phyloP scores from a whole-genome alignment of 2,797 vertebrate genomes.

The Smutsia temminckii region DNA sequence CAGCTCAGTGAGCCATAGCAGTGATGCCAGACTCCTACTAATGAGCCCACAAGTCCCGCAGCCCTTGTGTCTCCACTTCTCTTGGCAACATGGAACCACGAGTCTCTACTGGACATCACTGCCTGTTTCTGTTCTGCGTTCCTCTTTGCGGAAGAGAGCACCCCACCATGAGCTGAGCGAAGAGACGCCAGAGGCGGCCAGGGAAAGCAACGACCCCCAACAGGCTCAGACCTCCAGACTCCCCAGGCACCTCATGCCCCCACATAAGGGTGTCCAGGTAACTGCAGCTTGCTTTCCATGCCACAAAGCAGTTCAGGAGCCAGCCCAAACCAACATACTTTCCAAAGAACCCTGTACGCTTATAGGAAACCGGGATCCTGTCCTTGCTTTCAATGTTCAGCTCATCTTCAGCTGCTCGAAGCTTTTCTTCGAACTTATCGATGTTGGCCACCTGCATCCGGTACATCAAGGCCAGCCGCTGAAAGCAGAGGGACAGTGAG shows the following conservation, averaged over 20 bases:
- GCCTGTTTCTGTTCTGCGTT: not conserved
- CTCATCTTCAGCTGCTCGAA: conserved; percentile 94
- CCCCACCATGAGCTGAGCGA: not conserved
- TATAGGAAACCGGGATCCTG: conserved; percentile 95
- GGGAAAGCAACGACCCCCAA: not conserved
- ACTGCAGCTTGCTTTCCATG: not conserved
- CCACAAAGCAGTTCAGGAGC: not conserved
- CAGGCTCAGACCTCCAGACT: too few species aligned
- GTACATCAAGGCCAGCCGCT: conserved; percentile 92
- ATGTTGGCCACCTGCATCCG: conserved; percentile 98
- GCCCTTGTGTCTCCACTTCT: not conserved
- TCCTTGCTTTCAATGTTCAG: conserved; percentile 93
- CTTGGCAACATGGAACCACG: not conserved
- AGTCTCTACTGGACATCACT: not conserved
- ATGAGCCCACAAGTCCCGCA: fast-evolving
- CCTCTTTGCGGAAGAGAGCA: not conserved
- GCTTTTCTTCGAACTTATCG: conserved; percentile 98
- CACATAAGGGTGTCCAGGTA: not conserved
- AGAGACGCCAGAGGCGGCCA: not conserved
- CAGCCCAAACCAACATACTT: conserved; percentile 88
- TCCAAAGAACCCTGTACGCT: conserved; percentile 95
- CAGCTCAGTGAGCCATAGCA: too few species aligned
- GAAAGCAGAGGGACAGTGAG: conserved; percentile 48
- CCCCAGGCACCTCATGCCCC: too few species aligned
- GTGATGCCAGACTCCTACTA: too few species aligned